Evolutionary conservation across 1,140 invertebrate genomes (phyloP), one percentile per base, ranked within the genome.

Genomic region (Acromyrmex echinatior): DNA sequence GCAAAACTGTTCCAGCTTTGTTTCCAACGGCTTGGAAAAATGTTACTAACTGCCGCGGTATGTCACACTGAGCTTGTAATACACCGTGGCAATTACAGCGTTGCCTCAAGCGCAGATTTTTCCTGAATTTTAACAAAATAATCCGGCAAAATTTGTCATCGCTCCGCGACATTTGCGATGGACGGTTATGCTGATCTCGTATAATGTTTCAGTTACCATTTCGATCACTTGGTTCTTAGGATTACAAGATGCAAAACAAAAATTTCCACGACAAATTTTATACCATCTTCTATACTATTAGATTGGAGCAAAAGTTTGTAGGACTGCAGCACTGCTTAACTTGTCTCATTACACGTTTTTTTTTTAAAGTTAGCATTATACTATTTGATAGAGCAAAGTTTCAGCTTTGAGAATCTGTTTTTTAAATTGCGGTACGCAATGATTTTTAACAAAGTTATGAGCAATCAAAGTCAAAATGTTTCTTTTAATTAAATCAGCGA

Each of bases 61-160:
- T 49, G 71, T 77, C 60, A 86, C 39, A 86, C 63, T 49, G 58
- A 86, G 68, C 68, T 82, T 82, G 66, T 82, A 82, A 82, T 82
- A 82, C 68, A 82, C 68, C 56, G 68, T 65, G 49, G 73, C 73
- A 86, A 78, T 76, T 86, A 76, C 74, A 10, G 16, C 21, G 51
- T 65, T 45, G 62, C 74, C 60, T 78, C 73, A 78, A 85, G 73
- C 70, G 58, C 73, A 18, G 60, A 86, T 77, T 85, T 85, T 77
- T 85, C 10, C 31, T 65, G 82, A 58, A 85, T 85, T 86, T 86
- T 66, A 65, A 86, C 82, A 86, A 86, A 86, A 86, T 86, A 86
- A 86, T 86, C 74, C 45, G 31, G 4, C 71, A 73, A 65, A 86
- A 86, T 86, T 85, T 77, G 71, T 85, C 81, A 85, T 77, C 62